Percentiles rank a stretch among this genome's conserved stretches.
Conservation (phyloP, 2,113 vertebrate genomes). For the Calidris pugnax region DNA sequence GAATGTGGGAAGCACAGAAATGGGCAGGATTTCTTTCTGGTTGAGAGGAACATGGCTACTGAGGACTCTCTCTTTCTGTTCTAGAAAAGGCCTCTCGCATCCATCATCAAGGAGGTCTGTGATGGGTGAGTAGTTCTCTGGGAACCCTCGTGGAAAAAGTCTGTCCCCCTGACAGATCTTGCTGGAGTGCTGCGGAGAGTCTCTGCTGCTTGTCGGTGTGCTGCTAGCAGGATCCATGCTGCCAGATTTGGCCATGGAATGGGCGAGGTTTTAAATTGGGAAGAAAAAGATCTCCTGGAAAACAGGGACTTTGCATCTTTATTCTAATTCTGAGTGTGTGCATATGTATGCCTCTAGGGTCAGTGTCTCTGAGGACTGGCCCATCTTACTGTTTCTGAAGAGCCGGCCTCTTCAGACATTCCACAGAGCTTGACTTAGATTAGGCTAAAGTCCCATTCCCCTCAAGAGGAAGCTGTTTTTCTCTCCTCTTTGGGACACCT, state of each 20-base stretch:
- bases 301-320: neutral
- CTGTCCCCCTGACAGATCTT: neutral
- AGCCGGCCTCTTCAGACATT: neutral
- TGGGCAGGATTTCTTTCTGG: neutral
- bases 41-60: neutral
- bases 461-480: neutral
- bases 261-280: neutral
- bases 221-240: neutral
- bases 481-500: neutral
- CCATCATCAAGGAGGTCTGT: conserved; percentile 96
- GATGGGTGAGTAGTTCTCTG: conserved; percentile 87
- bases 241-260: neutral
- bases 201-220: neutral
- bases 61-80: conserved; percentile 46
- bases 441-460: neutral
- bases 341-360: neutral
- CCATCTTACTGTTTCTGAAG: neutral
- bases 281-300: neutral
- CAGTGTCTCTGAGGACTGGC: neutral
- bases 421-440: neutral
- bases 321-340: neutral
- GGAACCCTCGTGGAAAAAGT: neutral
- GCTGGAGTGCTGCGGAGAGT: neutral
- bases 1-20: neutral
- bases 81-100: conserved; percentile 94